Base-by-base conservation (phyloP, 2,888 invertebrate genomes). In the Selenia dentaria region DNA sequence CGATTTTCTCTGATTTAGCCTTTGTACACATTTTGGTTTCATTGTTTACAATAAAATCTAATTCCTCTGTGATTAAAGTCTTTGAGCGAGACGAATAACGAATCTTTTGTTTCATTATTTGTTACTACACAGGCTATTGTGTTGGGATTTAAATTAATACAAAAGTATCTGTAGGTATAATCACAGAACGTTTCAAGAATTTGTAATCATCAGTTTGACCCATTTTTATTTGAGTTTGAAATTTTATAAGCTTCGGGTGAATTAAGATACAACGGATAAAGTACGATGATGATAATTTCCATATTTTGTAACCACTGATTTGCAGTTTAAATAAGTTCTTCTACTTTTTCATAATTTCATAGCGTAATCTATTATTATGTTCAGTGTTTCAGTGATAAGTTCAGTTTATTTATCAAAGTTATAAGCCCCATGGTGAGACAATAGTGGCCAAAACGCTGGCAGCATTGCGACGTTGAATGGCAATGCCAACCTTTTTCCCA, bases 31-130 rank as follows among this genome's bases (percentile, higher is more conserved):
- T 68, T 65, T 67, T 64, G 29, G 57, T 64, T 62, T 62, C 56
- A 58, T 59, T 66, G 59, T 58, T 62, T 64, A 57, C 49, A 62
- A 56, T 64, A 51, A 61, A 59, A 66, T 63, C 60, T 62, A 62
- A 45, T 65, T 57, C 48, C 60, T 52, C 57, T 41, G 49, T 59
- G 57, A 59, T 59, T 57, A 57, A 57, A 55, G 53, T 51, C 57
- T 55, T 55, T 55, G 57, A 53, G 53, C 32, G 45, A 16, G 48
- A 51, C 32, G 37, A n/a, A 27, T 26, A 42, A 51, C 31, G 32
- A 37, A 54, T 27, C 54, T 56, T 51, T 59, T 59, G 56, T 56
- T 54, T 54, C 42, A 39, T 40, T 51, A 48, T 32, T 35, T 40
- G 40, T 48, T 54, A 45, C 39, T 48, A 53, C 36, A 42, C 40